Evolutionary conservation across 2,797 vertebrate genomes (phyloP).

Genomic region (Lutjanus campechanus): DNA sequence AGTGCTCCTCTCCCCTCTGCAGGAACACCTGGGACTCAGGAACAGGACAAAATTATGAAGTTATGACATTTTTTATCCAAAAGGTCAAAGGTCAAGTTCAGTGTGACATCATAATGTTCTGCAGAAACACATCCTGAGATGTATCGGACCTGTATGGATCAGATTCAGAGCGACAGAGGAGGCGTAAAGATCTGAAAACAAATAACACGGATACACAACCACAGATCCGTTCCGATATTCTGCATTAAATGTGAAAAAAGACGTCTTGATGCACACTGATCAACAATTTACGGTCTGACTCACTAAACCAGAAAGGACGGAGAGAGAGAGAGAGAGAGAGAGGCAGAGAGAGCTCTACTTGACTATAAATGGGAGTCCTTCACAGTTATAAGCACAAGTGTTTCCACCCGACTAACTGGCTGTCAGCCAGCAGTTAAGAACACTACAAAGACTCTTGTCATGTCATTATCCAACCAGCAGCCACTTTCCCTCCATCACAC

Average conservation of each 20-base stretch:
- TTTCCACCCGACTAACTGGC: conserved; percentile 36
- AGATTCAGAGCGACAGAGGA: no score
- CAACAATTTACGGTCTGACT: neutral
- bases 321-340: neutral
- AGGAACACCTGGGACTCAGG: no score
- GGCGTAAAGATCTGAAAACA: no score
- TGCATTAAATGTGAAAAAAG: neutral
- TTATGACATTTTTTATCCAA: no score
- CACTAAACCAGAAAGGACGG: neutral
- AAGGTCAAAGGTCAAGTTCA: no score
- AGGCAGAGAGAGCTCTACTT: conserved; percentile 5
- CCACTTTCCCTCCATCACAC: conserved; percentile 2
- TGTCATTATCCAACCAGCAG: conserved; percentile 48
- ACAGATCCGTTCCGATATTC: neutral
- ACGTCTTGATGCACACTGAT: neutral
- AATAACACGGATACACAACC: neutral
- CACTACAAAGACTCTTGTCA: conserved; percentile 36
- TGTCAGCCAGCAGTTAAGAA: conserved; percentile 46
- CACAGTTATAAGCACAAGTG: conserved; percentile 51
- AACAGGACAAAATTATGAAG: no score
- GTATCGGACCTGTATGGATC: no score
- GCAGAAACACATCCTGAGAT: no score
- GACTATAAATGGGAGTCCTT: conserved; percentile 52
- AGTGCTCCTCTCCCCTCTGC: no score
- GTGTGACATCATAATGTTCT: no score